Conservation (phyloP, 2,888 invertebrate genomes). For the Selenia dentaria region DNA sequence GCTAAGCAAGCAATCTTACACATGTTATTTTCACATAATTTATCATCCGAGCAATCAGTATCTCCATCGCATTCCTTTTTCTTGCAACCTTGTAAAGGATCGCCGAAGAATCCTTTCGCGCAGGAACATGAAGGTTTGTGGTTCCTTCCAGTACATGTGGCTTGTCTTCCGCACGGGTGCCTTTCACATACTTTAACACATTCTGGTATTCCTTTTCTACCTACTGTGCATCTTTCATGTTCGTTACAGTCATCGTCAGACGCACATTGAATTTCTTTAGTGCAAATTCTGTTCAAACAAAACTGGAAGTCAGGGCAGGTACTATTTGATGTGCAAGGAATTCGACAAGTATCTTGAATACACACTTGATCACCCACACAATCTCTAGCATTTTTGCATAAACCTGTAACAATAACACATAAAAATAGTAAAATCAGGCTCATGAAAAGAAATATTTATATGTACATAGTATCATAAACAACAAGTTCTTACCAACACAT, state of each 20-base stretch:
- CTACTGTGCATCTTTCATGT: conserved; percentile 89
- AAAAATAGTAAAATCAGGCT: background rate
- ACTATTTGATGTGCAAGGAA: conserved; percentile 91
- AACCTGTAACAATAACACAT: conserved; percentile 71
- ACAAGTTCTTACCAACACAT: conserved; percentile 86
- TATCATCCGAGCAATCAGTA: conserved; percentile 91
- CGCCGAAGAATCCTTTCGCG: conserved; percentile 91
- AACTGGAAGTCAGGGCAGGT: conserved; percentile 94
- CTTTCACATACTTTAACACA: conserved; percentile 91
- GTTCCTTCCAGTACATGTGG: conserved; percentile 89
- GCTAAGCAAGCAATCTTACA: conserved; percentile 95
- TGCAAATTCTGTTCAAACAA: conserved; percentile 93
- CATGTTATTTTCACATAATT: conserved; percentile 91
- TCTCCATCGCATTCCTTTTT: conserved; percentile 90
- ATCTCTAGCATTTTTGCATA: conserved; percentile 92
- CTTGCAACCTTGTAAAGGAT: conserved; percentile 91
- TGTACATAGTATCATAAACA: conserved; percentile 5
- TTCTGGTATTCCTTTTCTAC: conserved; percentile 89
- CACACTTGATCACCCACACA: conserved; percentile 94
- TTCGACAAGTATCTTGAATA: conserved; percentile 93
- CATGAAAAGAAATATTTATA: conserved; percentile 2
- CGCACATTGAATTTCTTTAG: conserved; percentile 91
- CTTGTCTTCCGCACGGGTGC: conserved; percentile 91
- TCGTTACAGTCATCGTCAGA: conserved; percentile 89
- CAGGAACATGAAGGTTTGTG: conserved; percentile 92